phyloP scores from a whole-genome alignment of 92 coral and sea anemone species.

The Zoanthus sansibaricus region DNA sequence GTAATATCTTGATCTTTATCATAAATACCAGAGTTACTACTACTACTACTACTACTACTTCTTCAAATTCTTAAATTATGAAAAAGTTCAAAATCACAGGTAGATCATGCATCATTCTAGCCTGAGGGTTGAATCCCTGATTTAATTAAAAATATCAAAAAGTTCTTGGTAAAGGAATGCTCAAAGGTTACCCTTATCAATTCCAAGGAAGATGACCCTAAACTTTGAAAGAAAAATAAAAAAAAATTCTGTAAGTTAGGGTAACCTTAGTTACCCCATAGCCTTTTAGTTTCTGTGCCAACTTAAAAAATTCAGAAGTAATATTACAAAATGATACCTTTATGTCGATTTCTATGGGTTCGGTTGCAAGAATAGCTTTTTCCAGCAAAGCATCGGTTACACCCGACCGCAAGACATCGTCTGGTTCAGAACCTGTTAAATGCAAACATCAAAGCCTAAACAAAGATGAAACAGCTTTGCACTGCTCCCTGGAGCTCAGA shows the following conservation, averaged over 20 bases:
- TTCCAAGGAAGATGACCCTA: too few relatives aligned
- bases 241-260: background rate
- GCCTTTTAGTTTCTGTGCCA: constrained; percentile 55
- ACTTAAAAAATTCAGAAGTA: background rate
- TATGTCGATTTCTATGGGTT: constrained; percentile 86
- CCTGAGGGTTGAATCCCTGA: too few relatives aligned
- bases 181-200: too few relatives aligned
- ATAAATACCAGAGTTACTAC: background rate
- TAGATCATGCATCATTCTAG: too few relatives aligned
- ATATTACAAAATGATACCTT: constrained; percentile 62
- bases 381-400: constrained; percentile 88
- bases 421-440: constrained; percentile 72
- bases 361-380: constrained; percentile 81
- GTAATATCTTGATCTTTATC: background rate
- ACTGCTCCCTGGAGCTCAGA: too few relatives aligned
- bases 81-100: background rate
- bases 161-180: too few relatives aligned
- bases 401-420: constrained; percentile 87
- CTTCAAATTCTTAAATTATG: background rate
- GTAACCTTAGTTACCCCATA: constrained; percentile 30
- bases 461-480: too few relatives aligned
- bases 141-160: too few relatives aligned
- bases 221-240: background rate
- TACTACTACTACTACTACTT: background rate
- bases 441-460: background rate